Evolutionary conservation across 2,797 vertebrate species (phyloP).

Genomic region (Syndactyla subalaris): DNA sequence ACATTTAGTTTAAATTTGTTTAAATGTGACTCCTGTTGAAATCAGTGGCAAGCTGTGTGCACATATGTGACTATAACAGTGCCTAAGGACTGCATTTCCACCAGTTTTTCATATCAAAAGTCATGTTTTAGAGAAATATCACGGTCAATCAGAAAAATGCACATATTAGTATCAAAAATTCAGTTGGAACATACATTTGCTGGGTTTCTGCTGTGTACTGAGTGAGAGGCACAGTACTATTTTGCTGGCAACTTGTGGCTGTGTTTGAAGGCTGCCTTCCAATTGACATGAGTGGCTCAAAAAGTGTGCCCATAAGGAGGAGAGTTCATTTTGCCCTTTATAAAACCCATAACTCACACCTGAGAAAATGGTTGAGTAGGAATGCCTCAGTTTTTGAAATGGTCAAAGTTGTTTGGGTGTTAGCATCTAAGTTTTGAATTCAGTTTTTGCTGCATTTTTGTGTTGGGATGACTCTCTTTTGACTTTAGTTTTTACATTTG

Average conservation of each 20-base stretch:
- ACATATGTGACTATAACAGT: constrained; percentile 43
- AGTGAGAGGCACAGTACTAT: background rate
- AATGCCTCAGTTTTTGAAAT: background rate
- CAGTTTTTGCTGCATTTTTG: background rate
- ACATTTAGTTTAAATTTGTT: constrained; percentile 66
- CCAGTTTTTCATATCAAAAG: constrained; percentile 35
- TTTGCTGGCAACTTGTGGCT: background rate
- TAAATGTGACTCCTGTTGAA: constrained; percentile 64
- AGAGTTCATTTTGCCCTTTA: background rate
- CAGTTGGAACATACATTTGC: background rate
- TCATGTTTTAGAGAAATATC: background rate
- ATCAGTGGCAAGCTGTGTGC: constrained; percentile 66
- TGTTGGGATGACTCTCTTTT: background rate
- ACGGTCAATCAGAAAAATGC: background rate
- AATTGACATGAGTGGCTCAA: background rate
- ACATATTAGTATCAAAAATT: background rate
- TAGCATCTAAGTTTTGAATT: background rate
- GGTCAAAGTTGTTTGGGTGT: background rate
- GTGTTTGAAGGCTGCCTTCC: background rate
- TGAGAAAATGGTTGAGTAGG: background rate
- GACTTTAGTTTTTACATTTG: background rate
- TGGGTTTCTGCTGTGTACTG: background rate
- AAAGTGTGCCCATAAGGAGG: background rate
- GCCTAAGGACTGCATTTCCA: constrained; percentile 47
- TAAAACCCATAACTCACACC: background rate